Percentiles rank a stretch among this genome's conserved stretches.
Evolutionary conservation across 2,113 vertebrate species (phyloP).

Genomic region (Cygnus atratus): DNA sequence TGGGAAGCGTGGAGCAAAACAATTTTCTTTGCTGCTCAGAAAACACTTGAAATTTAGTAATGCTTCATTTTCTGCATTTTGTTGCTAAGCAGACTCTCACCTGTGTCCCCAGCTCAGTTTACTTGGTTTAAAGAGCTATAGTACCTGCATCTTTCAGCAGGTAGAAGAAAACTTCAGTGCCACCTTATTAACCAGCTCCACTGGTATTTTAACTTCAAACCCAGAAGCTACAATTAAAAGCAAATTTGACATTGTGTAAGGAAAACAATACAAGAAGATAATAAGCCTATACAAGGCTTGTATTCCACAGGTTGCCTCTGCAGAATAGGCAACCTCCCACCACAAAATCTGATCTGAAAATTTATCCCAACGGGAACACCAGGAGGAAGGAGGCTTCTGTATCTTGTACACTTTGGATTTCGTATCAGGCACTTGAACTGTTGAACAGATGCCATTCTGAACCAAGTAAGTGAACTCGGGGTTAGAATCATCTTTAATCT

Average conservation of each 20-base stretch:
- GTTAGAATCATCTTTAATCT: constrained; percentile 73
- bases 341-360: constrained; percentile 36
- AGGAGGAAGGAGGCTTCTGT: constrained; percentile 59
- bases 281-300: neutral
- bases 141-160: neutral
- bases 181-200: constrained; percentile 19
- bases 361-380: constrained; percentile 59
- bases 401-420: constrained; percentile 75
- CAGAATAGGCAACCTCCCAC: constrained; percentile 22
- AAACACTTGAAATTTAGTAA: constrained; percentile 14
- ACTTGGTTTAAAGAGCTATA: constrained; percentile 43
- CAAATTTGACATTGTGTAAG: constrained; percentile 42
- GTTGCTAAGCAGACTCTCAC: constrained; percentile 24
- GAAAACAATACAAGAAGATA: constrained; percentile 49
- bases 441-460: constrained; percentile 80
- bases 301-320: constrained; percentile 27
- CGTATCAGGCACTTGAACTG: constrained; percentile 82
- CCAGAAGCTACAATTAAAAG: constrained; percentile 59
- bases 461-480: constrained; percentile 76
- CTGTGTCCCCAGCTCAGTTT: constrained; percentile 2
- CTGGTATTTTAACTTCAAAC: constrained; percentile 21
- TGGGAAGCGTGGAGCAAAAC: constrained; percentile 59
- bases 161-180: constrained; percentile 35
- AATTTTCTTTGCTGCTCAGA: constrained; percentile 49
- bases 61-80: constrained; percentile 18